Evolutionary conservation across 30 jellyfish, hydroid and myxozoan species (phyloP), one percentile per base, ranked within the genome.

Genomic region (Aurelia sp.): DNA sequence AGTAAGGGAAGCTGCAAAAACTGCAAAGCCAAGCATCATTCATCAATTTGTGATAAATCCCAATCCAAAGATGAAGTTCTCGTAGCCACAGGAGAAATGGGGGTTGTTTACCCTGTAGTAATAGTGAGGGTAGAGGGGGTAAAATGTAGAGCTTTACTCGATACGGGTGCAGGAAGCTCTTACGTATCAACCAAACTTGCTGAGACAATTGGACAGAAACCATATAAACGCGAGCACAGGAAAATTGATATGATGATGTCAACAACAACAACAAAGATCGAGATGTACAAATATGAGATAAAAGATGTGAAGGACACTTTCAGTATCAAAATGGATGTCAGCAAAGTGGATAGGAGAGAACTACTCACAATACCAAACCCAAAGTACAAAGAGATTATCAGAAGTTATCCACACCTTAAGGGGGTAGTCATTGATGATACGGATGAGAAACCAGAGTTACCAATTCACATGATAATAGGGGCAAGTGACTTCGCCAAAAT

Each of bases 31-130:
- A 53, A 78, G 33, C 93, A 91, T 71, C 97, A 91, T 41, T 53
- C 97, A 17, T 92, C 95, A 21, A 52, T 86, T 22, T 92, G 98
- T 66, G 87, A 66, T 18, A 60, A 73, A 62, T 72, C 19, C 65
- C 66, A 82, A 89, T 23, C 21, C 47, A 37, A 60, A 23, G 61
- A 52, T 30, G 20, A 74, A 23, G 57, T 78, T 30, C 15, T 78
- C 84, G 17, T 74, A 59, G 76, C 90, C 35, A 64, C 91, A 60
- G 81, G 51, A 35, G 81, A 27, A 41, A 27, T 7, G n/a, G 75
- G 87, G 31, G 91, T 77, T 6, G 41, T 73, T 9, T 73, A 88
- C 67, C 93, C 92, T 18, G 71, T 58, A 22, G 89, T 88, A 22
- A 44, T 69, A 6, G 96, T 72, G 37, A 66, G 62, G 74, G 93